Evolutionary conservation across 1,140 invertebrate species (phyloP), one percentile per base, ranked within the genome.

Genomic region (Copidosoma floridanum): DNA sequence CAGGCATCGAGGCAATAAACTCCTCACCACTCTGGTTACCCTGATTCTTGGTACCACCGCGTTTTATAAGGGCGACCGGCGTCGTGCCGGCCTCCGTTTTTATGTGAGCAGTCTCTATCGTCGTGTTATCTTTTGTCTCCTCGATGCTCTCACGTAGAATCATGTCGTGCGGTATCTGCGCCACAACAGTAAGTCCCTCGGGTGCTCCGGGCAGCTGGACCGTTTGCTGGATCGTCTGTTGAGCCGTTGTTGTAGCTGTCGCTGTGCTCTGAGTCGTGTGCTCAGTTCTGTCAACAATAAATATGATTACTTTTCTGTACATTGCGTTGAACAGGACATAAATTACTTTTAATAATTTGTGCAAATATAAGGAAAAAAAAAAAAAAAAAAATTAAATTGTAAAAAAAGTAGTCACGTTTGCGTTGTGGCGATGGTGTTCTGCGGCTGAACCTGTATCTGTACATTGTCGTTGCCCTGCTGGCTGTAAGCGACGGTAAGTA

Each of bases 401-500:
- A 4, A 7, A 40, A 40, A 40, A n/a, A 40, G 43, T 20, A 63
- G 70, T 72, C 69, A 81, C 79, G 79, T 81, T 72, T 81, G 79
- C 37, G 79, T 80, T 0, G 79, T 81, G 7, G 79, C 77, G n/a
- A 78, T 73, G 0, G 79, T 80, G 50, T 81, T 81, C 44, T 81
- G 79, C 0, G 79, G 79, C 56, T 79, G 77, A 3, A 81, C 79
- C 65, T 81, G 79, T 48, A 84, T 80, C 65, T 85, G 84, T 14
- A 86, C 80, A 0, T 82, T 82, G 70, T 83, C 79, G 59, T 81
- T 69, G 55, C 81, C 75, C 61, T 83, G 74, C 53, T 83, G 82
- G 63, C 86, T 86, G 68, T 90, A 90, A 0, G 88, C 88, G 16
- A 90, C 83, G 2, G 88, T 89, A 11, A 91, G 73, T 3, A 91